phyloP scores from a whole-genome alignment of 2,888 invertebrate genomes.

The Lasiommata megera region DNA sequence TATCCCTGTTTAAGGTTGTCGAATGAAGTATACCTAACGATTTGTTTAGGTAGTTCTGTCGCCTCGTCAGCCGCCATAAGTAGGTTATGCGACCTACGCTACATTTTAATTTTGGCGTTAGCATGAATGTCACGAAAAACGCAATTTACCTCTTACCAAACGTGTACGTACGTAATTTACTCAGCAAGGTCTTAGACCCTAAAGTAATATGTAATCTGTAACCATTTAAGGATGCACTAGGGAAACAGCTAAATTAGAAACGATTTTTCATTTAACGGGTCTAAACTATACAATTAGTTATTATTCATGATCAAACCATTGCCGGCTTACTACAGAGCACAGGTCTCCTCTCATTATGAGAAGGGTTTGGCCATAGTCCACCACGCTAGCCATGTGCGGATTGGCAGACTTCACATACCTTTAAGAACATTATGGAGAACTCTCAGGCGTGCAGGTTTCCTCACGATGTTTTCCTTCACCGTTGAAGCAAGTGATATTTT shows the following conservation, averaged over 20 bases:
- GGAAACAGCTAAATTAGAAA: neutral
- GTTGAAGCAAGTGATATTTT: too few species aligned
- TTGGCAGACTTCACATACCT: too few species aligned
- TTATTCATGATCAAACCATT: too few species aligned
- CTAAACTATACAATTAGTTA: too few species aligned
- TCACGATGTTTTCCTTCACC: too few species aligned
- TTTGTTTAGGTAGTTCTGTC: constrained; percentile 51
- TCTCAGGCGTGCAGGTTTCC: too few species aligned
- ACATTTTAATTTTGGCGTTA: constrained; percentile 45
- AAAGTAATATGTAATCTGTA: neutral
- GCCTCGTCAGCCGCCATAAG: constrained; percentile 41
- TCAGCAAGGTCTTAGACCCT: constrained; percentile 20
- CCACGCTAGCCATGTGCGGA: too few species aligned
- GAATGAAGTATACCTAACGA: constrained; percentile 40
- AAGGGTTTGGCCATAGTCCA: too few species aligned
- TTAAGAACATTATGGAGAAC: too few species aligned
- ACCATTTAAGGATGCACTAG: neutral
- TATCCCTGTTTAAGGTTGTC: constrained; percentile 30
- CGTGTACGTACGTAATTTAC: constrained; percentile 17
- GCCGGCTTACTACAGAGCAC: too few species aligned
- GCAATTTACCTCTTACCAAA: constrained; percentile 36
- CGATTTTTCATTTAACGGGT: too few species aligned
- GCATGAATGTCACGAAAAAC: constrained; percentile 44
- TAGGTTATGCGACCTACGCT: constrained; percentile 48
- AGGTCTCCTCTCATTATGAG: too few species aligned